Base-by-base conservation (phyloP, 1,140 invertebrate species). In the Berghia stephanieae region DNA sequence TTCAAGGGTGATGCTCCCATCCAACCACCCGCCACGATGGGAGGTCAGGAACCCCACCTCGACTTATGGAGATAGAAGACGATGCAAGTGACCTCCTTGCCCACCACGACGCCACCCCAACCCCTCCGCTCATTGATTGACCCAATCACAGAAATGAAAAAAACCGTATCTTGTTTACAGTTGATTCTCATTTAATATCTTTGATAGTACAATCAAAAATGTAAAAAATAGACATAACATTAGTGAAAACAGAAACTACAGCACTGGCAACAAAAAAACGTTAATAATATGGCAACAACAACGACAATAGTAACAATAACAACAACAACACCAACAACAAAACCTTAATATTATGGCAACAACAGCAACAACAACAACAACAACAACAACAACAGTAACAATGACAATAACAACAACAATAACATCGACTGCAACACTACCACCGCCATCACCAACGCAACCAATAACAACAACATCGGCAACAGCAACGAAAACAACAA, bases 141-240 rank as follows among this genome's bases (percentile, higher is more conserved):
- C n/a, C n/a, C n/a, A n/a, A n/a, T n/a, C n/a, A n/a, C n/a, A n/a
- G n/a, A n/a, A n/a, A n/a, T n/a, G n/a, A n/a, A n/a, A n/a, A n/a
- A n/a, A n/a, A n/a, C n/a, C n/a, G n/a, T n/a, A n/a, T 63, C 55
- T 95, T 93, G 88, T 94, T 92, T 84, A 97, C 95, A 86, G 93
- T 92, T 85, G 95, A 92, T 90, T 96, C 94, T 88, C 96, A 95
- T 67, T 92, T 85, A 83, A 98, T 98, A 91, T 98, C 98, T 87
- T 93, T 93, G n/a, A 5, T 31, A 63, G 21, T 16, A 27, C 38
- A 63, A 27, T 36, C 5, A 34, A 27, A 21, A 21, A 63, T 27
- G 60, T n/a, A 6, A 57, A 57, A 57, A 21, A 21, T 60, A 60
- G 6, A n/a, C 55, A 63, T 36, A 34, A 31, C 5, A 27, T 18